Evolutionary conservation across 2,888 invertebrate genomes (phyloP), one percentile per base, ranked within the genome.

Genomic region (Mythimna loreyi): DNA sequence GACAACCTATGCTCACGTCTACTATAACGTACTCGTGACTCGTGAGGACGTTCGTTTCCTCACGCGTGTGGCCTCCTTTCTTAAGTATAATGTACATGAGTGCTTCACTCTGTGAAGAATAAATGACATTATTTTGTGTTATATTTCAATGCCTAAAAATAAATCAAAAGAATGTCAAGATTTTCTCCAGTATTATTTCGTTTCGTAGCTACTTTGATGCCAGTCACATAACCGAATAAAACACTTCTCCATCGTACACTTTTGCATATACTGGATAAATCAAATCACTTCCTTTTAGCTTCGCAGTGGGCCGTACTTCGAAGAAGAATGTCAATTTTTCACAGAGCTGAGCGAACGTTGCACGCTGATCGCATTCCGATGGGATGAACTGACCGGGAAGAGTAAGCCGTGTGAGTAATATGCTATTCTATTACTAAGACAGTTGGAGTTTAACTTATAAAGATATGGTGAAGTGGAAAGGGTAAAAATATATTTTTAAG

Each of bases 271-370:
- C 28, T 47, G 49, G 50, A 62, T 50, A 59, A 59, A 68, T 72
- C 53, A 52, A 67, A 76, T 64, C 61, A 47, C 21, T 70, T 66
- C 68, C 36, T 63, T 67, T 63, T 56, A 63, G 57, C 40, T 63
- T 28, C 43, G 21, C 59, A 53, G 49, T 59, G 60, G 36, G 56
- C 63, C 52, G 11, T 64, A 63, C 59, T 78, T 66, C 45, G 56
- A 55, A 53, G 58, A 75, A 79, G 67, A 78, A 78, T 78, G 75
- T 62, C 55, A 78, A 79, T 67, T 75, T 75, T 78, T 78, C 70
- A 74, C 40, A 47, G 70, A 65, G 49, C 28, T 53, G 33, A 66
- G 45, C 59, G 56, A 50, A 63, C 30, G 50, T 33, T 45, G 69
- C n/a, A 25, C 68, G 56, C 67, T 47, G 63, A 55, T 75, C 68